Base-by-base conservation (phyloP, 2,888 invertebrate species). In the Aphidoletes aphidimyza region DNA sequence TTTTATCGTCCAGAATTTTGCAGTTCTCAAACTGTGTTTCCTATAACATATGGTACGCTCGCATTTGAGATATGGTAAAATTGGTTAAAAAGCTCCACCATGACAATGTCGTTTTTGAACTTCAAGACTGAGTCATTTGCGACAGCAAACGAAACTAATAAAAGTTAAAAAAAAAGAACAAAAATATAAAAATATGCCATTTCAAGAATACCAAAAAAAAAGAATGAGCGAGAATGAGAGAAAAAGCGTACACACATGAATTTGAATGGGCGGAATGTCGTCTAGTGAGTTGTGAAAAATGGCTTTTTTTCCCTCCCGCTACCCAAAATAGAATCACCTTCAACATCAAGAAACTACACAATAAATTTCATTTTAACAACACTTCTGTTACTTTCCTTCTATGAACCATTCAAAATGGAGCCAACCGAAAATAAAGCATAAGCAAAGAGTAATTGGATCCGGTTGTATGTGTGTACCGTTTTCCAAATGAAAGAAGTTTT, bases 351-450 rank as follows among this genome's bases (percentile, higher is more conserved):
- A 26, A 34, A 69, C 69, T 69, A 30, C 69, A 69, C 69, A 69
- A 69, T 69, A 69, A 69, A 69, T 69, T 69, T 69, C 69, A 69
- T 69, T 69, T 69, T 69, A 69, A 30, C 69, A 69, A 69, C 69
- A 69, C 69, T 69, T 69, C 14, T 69, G 69, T 30, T 69, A 69
- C 69, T 69, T 69, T 69, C n/a, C 30, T 69, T 30, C 26, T 54
- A 6, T 30, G 34, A 30, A 2, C 69, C 34, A 69, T 69, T 69
- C 69, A 69, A 30, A 69, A 69, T 69, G 69, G 30, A 69, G 69
- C 30, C 6, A 3, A 30, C 0, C 5, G 6, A 54, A 54, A 54
- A 39, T 39, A 54, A 5, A 9, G 22, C 54, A 54, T 54, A 54
- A 54, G 54, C 54, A 54, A 54, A 22, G 69, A 69, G 69, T 69